A percentile compares a stretch with the other conserved stretches of the same genome.
These are phyloP conservation scores for Hirtodrosophila trivittata DNA, from an alignment of 2,888 invertebrate genomes.

Conservation along the genomic window DNA sequence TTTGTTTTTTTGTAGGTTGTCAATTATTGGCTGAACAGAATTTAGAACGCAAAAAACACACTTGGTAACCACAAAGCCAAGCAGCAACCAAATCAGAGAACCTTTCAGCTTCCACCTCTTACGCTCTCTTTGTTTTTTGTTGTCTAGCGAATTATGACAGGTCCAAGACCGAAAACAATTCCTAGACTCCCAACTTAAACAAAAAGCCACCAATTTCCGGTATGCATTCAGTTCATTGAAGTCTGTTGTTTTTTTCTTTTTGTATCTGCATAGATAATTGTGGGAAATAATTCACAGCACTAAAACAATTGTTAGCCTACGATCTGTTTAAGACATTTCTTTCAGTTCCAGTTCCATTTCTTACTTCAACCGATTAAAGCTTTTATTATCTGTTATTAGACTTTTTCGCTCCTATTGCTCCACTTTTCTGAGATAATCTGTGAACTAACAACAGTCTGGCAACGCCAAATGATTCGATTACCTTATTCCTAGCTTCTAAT, in stretches of 20 bases:
- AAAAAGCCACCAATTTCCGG: slow-evolving; percentile 72
- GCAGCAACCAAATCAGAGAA: slow-evolving; percentile 67
- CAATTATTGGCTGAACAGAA: slow-evolving; percentile 74
- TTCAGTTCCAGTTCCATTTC: not conserved
- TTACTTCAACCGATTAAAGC: no score
- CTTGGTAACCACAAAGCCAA: slow-evolving; percentile 63
- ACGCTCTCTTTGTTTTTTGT: slow-evolving; percentile 12
- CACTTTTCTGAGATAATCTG: no score
- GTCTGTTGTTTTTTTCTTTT: slow-evolving; percentile 27
- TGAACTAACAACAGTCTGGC: not conserved
- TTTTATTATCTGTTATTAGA: no score
- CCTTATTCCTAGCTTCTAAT: not conserved
- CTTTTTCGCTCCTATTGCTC: no score
- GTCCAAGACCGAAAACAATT: slow-evolving; percentile 14
- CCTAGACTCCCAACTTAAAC: slow-evolving; percentile 33
- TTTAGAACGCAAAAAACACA: slow-evolving; percentile 70
- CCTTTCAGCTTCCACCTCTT: slow-evolving; percentile 6
- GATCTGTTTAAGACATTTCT: not conserved
- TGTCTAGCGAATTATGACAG: slow-evolving; percentile 57
- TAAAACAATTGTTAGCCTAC: slow-evolving; percentile 8
- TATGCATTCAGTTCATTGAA: slow-evolving; percentile 39
- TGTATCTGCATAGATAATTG: slow-evolving; percentile 11
- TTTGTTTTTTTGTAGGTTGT: slow-evolving; percentile 61
- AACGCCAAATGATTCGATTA: not conserved
- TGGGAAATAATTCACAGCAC: slow-evolving; percentile 23